Base-by-base conservation (phyloP, 2,113 vertebrate genomes). In the Glaucidium brasilianum region DNA sequence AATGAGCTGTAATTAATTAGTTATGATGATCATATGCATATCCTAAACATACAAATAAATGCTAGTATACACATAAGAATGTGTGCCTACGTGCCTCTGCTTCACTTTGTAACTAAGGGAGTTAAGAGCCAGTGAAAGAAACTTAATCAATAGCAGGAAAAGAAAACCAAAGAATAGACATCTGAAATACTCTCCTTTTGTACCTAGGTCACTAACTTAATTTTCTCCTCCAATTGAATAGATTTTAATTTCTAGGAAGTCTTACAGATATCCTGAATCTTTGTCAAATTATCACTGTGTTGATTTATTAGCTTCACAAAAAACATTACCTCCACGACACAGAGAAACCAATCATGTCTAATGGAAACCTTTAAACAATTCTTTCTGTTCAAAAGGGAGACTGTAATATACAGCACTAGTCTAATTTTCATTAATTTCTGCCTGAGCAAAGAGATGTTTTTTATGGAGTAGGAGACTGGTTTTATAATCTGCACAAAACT, bases 161-260 rank as follows among this genome's bases (percentile, higher is more conserved):
- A 62, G 30, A 56, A 82, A 89, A 49, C 20, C 11, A 18, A 67
- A 64, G 55, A n/a, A 20, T 3, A 63, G 45, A 45, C 34, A 55
- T 9, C 25, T 43, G 35, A 78, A 89, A 50, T 50, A n/a, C 5
- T 75, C 47, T 80, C 23, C 27, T 81, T 95, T 49, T 43, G 22
- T 47, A 78, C 62, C 19, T 22, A 45, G 43, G n/a, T 79, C 83
- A 67, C 62, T 74, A 47, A 59, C 66, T 91, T 84, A 64, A 91
- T 88, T 88, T 88, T 72, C 78, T 91, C 35, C 29, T 60, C 62
- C n/a, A 64, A 6, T 3, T 64, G 81, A 78, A 86, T 39, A 59
- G 69, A 45, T 74, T 87, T 69, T 86, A 92, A 90, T 92, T 92
- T 75, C 94, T 83, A 92, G 85, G 52, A 86, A 90, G 89, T 45